These are phyloP conservation scores for Cathartes aura DNA, from an alignment of 2,113 vertebrate genomes.

Conservation along the genomic window DNA sequence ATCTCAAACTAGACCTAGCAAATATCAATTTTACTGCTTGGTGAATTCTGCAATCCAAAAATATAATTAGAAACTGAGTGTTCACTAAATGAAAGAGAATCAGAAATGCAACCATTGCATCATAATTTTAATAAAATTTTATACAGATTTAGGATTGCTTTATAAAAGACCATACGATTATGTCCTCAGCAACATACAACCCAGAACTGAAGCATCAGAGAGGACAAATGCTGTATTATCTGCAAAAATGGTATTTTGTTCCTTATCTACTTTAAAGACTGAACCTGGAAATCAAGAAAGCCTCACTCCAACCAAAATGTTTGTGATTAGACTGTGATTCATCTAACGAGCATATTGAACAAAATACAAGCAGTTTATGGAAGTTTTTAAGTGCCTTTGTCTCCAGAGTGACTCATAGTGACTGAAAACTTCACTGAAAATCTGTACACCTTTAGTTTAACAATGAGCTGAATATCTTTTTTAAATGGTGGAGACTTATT, in stretches of 20 bases:
- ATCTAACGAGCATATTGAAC: not conserved
- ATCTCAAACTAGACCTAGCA: not conserved
- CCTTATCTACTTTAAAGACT: not conserved
- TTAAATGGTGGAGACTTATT: not conserved
- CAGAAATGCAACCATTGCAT: not conserved
- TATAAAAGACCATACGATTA: not conserved
- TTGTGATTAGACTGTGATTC: not conserved
- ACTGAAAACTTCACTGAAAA: not conserved
- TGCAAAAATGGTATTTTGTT: not conserved
- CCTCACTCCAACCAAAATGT: not conserved
- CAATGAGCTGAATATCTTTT: not conserved
- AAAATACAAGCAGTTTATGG: not conserved
- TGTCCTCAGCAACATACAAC: not conserved
- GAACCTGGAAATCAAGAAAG: not conserved
- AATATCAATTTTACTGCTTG: not conserved
- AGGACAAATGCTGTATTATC: not conserved
- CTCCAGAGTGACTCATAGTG: not conserved
- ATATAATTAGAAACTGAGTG: not conserved
- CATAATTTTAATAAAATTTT: not conserved
- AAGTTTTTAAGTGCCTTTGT: not conserved
- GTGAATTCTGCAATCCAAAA: not conserved
- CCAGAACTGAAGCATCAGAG: not conserved
- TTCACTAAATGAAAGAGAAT: not conserved
- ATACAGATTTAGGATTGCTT: not conserved
- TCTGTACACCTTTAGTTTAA: not conserved